Conservation (phyloP, 1,140 invertebrate species). For the Liolophura sinensis region DNA sequence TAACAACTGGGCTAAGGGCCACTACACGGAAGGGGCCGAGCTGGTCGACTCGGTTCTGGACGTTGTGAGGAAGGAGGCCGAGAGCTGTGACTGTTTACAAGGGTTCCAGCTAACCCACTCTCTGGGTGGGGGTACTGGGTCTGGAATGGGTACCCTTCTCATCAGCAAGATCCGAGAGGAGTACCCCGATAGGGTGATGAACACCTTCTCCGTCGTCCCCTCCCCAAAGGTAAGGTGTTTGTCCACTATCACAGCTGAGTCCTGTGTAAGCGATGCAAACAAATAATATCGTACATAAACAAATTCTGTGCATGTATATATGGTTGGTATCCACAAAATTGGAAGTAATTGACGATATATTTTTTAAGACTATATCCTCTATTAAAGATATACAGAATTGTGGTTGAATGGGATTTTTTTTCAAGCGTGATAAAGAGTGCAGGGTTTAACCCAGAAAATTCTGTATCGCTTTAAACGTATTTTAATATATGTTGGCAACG, state of each 20-base stretch:
- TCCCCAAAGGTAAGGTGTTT: conserved; percentile 59
- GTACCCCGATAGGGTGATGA: conserved; percentile 78
- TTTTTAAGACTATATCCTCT: no score
- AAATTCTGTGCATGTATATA: no score
- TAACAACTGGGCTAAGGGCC: conserved; percentile 91
- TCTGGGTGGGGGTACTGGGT: conserved; percentile 19
- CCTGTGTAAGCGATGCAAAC: no score
- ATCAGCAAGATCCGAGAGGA: conserved; percentile 47
- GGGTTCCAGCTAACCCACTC: conserved; percentile 71
- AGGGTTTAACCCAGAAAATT: no score
- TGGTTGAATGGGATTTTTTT: no score
- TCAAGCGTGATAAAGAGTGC: no score
- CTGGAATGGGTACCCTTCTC: conserved; percentile 54
- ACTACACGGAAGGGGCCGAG: conserved; percentile 93
- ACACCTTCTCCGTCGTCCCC: conserved; percentile 2
- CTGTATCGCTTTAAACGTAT: no score
- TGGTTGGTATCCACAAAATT: no score
- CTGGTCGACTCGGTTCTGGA: conserved; percentile 79
- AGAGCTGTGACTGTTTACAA: conserved; percentile 70
- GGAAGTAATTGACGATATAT: no score
- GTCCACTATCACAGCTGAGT: background rate
- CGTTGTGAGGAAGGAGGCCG: conserved; percentile 83
- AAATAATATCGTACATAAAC: no score
- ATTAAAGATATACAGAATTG: no score
- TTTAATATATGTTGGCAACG: no score